Conservation (phyloP, 1,140 invertebrate species). For the Ladona fulva region DNA sequence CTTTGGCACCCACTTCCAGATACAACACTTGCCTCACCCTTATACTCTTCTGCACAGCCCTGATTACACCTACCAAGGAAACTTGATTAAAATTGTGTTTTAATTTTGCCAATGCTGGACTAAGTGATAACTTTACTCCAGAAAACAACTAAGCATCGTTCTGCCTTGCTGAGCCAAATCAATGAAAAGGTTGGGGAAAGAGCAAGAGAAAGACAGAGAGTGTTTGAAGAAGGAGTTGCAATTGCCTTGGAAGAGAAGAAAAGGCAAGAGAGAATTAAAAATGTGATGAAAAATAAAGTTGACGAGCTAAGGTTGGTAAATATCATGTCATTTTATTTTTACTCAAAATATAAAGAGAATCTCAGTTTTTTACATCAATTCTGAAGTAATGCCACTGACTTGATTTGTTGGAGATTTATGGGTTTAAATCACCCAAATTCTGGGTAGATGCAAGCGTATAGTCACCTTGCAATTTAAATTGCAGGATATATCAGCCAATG, state of each 20-base stretch:
- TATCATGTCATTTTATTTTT: too few relatives aligned
- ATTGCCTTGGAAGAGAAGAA: constrained; percentile 46
- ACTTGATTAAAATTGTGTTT: not conserved
- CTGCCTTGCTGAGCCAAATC: constrained; percentile 46
- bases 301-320: constrained; percentile 37
- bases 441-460: too few relatives aligned
- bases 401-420: too few relatives aligned
- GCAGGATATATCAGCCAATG: too few relatives aligned
- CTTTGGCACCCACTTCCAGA: not conserved
- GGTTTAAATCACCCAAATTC: too few relatives aligned
- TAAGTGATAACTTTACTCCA: constrained; percentile 13
- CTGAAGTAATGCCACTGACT: too few relatives aligned
- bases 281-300: constrained; percentile 49
- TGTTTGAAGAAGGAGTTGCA: constrained; percentile 52
- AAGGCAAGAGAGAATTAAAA: constrained; percentile 42
- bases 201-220: constrained; percentile 46
- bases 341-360: too few relatives aligned
- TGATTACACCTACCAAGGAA: not conserved
- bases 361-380: too few relatives aligned
- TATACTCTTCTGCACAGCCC: not conserved
- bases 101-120: not conserved
- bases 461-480: too few relatives aligned
- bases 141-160: constrained; percentile 24
- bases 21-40: not conserved
- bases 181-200: constrained; percentile 55